Conservation (phyloP, 2,888 invertebrate species). For the Fragum whitleyi region DNA sequence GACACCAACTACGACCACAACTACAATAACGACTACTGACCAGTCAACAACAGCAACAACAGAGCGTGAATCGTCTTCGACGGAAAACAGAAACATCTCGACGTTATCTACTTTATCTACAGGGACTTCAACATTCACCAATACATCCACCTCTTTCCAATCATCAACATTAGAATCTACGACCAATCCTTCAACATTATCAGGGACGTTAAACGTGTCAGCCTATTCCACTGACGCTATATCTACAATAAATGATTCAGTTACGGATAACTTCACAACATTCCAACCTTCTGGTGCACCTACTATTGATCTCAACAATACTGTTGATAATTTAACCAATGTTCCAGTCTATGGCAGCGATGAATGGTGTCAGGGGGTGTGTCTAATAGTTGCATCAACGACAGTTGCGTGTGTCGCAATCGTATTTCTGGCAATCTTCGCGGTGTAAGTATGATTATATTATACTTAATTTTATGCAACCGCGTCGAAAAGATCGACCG, state of each 20-base stretch:
- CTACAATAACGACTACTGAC: slow-evolving; percentile 26
- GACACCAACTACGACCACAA: slow-evolving; percentile 31
- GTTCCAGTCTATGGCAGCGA: not conserved
- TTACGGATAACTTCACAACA: slow-evolving; percentile 5
- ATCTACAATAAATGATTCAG: not conserved
- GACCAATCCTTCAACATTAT: not conserved
- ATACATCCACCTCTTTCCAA: not conserved
- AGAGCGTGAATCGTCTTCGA: not conserved
- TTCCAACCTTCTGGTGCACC: slow-evolving; percentile 11
- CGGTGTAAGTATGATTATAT: slow-evolving; percentile 18
- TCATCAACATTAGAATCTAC: not conserved
- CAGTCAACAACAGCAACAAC: not conserved
- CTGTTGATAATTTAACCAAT: not conserved
- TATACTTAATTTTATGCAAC: too few species aligned
- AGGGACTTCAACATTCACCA: not conserved
- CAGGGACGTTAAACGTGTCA: not conserved
- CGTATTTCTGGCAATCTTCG: not conserved
- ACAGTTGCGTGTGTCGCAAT: slow-evolving; percentile 5
- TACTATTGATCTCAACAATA: not conserved
- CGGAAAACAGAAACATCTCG: not conserved
- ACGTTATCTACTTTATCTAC: not conserved
- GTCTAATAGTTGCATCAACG: not conserved
- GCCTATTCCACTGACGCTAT: not conserved
- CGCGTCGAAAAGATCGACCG: too few species aligned
- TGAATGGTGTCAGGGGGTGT: slow-evolving; percentile 19